Evolutionary conservation across 2,888 invertebrate species (phyloP), one percentile per base, ranked within the genome.

Genomic region (Rutpela maculata): DNA sequence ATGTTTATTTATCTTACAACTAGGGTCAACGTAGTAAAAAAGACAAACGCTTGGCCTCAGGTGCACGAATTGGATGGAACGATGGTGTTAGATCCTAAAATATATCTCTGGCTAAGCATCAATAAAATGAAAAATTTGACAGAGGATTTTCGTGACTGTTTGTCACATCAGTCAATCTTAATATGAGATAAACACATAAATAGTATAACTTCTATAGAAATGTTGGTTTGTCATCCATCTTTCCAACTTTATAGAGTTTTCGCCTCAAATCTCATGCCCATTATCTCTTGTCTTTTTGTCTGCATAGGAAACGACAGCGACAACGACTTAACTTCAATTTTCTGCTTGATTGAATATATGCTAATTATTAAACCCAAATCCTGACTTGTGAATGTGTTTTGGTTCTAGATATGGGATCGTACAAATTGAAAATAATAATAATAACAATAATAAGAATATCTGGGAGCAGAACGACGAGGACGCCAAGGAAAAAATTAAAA

Each of bases 21-120:
- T 43, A 50, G 50, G n/a, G 50, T 50, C 50, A 50, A 6, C 7
- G n/a, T 15, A 50, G n/a, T 50, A 50, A 50, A 50, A 50, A 50
- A 15, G 50, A n/a, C 50, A n/a, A 50, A 4, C 50, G 15, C 50
- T 50, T n/a, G 50, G 50, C 50, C n/a, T 4, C 50, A 50, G 50
- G n/a, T 50, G 50, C 50, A 50, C 6, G 4, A 50, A n/a, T n/a
- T 43, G 43, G 43, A 43, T 43, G 43, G 15, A 43, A 12, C 43
- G 12, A 43, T 12, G 11, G 43, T 43, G 43, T 43, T 43, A 50
- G 50, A 12, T n/a, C 6, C 50, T 50, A 15, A 43, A 43, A 43
- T n/a, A 50, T 50, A 50, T 50, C n/a, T 50, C 50, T 50, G n/a
- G n/a, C 50, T 50, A n/a, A n/a, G 50, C 50, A 50, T 50, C 50